A percentile compares a stretch with the other conserved stretches of the same genome.
Evolutionary conservation across 2,113 vertebrate species (phyloP).

Genomic region (Merops nubicus): DNA sequence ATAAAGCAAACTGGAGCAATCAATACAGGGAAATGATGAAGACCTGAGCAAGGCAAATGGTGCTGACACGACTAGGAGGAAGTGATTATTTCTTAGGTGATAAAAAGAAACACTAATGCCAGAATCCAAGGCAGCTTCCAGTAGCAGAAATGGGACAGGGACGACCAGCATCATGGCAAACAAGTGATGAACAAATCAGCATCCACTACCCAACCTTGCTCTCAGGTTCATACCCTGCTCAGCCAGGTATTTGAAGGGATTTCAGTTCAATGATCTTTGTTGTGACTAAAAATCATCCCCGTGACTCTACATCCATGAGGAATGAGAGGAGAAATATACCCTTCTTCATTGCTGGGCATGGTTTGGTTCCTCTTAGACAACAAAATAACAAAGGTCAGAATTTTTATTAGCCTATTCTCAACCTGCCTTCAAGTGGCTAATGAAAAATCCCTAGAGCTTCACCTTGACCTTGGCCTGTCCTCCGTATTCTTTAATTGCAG

Average conservation of each 20-base stretch:
- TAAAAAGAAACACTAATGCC: neutral
- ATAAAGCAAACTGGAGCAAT: neutral
- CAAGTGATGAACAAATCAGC: neutral
- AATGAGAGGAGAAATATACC: neutral
- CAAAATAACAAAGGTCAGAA: neutral
- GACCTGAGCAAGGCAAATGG: constrained; percentile 21
- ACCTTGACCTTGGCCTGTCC: constrained; percentile 40
- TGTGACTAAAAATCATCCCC: neutral
- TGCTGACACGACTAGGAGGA: neutral
- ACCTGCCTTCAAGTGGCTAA: constrained; percentile 11
- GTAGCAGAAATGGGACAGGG: neutral
- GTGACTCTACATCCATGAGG: neutral
- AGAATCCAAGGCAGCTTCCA: neutral
- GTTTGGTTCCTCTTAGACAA: neutral
- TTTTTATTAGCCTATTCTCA: constrained; percentile 30
- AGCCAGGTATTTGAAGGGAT: neutral
- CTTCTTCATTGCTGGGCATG: neutral
- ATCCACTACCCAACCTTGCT: rapidly evolving
- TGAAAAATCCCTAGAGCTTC: constrained; percentile 7
- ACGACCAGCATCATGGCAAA: neutral
- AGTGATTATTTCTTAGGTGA: neutral
- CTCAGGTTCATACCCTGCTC: neutral
- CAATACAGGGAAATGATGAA: neutral
- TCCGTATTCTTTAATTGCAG: constrained; percentile 28
- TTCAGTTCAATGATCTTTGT: neutral